phyloP scores from a whole-genome alignment of 2,888 invertebrate genomes.

The Eretmocerus hayati region DNA sequence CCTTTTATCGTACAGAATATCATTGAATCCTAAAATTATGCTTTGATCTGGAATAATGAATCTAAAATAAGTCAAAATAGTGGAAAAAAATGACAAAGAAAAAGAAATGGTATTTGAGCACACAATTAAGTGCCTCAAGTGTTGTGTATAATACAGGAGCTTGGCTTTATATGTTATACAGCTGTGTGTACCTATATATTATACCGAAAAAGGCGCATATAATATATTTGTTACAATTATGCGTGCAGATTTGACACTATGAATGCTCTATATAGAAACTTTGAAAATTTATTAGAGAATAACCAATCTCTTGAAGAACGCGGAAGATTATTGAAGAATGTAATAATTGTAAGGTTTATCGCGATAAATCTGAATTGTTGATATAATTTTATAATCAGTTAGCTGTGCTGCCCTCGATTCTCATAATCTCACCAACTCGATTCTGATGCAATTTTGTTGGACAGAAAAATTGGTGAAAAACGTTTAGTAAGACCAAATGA shows the following conservation, averaged over 20 bases:
- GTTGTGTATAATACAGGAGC: slow-evolving; percentile 48
- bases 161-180: slow-evolving; percentile 48
- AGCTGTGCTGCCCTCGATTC: slow-evolving; percentile 43
- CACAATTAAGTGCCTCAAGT: slow-evolving; percentile 48
- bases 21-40: slow-evolving; percentile 38
- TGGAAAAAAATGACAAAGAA: slow-evolving; percentile 20
- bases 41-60: slow-evolving; percentile 33
- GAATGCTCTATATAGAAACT: slow-evolving; percentile 33
- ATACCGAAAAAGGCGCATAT: slow-evolving; percentile 43
- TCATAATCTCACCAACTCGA: slow-evolving; percentile 26
- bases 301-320: slow-evolving; percentile 42
- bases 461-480: too few species aligned
- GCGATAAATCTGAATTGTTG: slow-evolving; percentile 18
- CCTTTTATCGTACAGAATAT: slow-evolving; percentile 39
- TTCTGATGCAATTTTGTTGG: slow-evolving; percentile 28
- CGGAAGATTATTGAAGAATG: slow-evolving; percentile 35
- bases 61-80: slow-evolving; percentile 19
- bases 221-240: slow-evolving; percentile 47
- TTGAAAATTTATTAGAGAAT: slow-evolving; percentile 25
- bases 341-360: slow-evolving; percentile 26
- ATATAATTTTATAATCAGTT: slow-evolving; percentile 33
- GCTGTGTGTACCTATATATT: slow-evolving; percentile 46
- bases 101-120: slow-evolving; percentile 43
- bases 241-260: slow-evolving; percentile 43
- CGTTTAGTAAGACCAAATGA: too few species aligned